Percentiles rank a stretch among this genome's conserved stretches.
Evolutionary conservation across 37 sponge, comb jelly and placozoan genomes (phyloP).

Genomic region (Lycopodina hypogea): DNA sequence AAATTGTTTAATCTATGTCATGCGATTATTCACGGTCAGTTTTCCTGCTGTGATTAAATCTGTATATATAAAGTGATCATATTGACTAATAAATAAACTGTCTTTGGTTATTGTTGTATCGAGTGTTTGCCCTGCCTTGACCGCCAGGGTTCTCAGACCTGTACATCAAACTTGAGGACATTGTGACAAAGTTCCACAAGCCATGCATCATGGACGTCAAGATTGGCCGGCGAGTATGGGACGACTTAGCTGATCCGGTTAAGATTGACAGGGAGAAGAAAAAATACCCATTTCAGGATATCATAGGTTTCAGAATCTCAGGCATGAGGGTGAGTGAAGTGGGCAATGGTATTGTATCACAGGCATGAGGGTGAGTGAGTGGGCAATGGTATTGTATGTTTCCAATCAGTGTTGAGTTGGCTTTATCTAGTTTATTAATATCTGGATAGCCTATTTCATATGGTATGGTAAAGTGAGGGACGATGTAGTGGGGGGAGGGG

Average conservation of each 20-base stretch:
- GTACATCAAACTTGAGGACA: conserved; percentile 80
- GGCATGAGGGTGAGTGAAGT: conserved; percentile 91
- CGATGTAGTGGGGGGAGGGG: too few species aligned
- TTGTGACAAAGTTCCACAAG: conserved; percentile 60
- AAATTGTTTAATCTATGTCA: too few species aligned
- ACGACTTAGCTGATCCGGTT: conserved; percentile 61
- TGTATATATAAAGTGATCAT: background rate
- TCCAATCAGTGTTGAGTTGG: too few species aligned
- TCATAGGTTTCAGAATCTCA: conserved; percentile 68
- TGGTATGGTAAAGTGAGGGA: too few species aligned
- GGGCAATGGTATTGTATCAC: too few species aligned
- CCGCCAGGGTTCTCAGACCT: background rate
- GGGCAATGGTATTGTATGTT: too few species aligned
- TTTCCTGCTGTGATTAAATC: background rate
- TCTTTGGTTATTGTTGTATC: too few species aligned
- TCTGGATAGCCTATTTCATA: too few species aligned
- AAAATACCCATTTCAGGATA: conserved; percentile 74
- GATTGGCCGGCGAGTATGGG: conserved; percentile 64
- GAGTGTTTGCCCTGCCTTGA: conserved; percentile 13
- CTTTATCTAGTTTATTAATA: too few species aligned
- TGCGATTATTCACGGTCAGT: too few species aligned
- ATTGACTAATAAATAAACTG: too few species aligned
- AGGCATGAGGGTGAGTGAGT: conserved; percentile 1
- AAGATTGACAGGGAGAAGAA: conserved; percentile 76
- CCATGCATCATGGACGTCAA: conserved; percentile 92